phyloP scores from a whole-genome alignment of 1,140 invertebrate species.

The Drosophila nebulosa region DNA sequence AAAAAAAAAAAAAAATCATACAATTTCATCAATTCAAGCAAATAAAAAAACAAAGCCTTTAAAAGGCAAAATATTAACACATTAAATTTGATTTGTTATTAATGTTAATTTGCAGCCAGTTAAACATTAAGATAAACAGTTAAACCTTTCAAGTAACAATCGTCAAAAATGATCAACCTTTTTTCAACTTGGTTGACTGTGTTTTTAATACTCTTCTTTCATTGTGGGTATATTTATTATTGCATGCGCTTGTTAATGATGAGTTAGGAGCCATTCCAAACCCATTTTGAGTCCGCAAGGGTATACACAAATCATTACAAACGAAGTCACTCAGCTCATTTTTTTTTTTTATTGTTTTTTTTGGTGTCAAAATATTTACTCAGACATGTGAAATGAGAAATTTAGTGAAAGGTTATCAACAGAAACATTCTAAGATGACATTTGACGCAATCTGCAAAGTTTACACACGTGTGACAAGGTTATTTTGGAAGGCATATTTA shows the following conservation, averaged over 20 bases:
- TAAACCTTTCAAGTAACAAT: constrained; percentile 4
- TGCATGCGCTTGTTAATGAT: too few relatives aligned
- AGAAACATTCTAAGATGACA: constrained; percentile 26
- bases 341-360: constrained; percentile 9
- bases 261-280: too few relatives aligned
- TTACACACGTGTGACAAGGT: constrained; percentile 64
- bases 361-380: constrained; percentile 55
- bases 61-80: constrained; percentile 19
- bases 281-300: background rate
- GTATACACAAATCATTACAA: background rate
- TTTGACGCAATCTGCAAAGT: constrained; percentile 70
- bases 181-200: background rate
- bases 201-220: background rate
- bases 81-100: constrained; percentile 3
- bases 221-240: background rate
- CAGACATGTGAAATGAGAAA: constrained; percentile 3
- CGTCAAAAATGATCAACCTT: constrained; percentile 8
- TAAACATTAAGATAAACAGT: constrained; percentile 18
- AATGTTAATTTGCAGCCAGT: constrained; percentile 18
- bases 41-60: background rate
- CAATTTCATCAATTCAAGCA: constrained; percentile 2
- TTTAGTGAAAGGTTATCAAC: constrained; percentile 31
- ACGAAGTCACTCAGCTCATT: background rate
- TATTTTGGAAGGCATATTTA: constrained; percentile 37
- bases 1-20: background rate